Percentiles rank a stretch among this genome's conserved stretches.
phyloP scores from a whole-genome alignment of 2,113 vertebrate species.

The Neoarius graeffei region DNA sequence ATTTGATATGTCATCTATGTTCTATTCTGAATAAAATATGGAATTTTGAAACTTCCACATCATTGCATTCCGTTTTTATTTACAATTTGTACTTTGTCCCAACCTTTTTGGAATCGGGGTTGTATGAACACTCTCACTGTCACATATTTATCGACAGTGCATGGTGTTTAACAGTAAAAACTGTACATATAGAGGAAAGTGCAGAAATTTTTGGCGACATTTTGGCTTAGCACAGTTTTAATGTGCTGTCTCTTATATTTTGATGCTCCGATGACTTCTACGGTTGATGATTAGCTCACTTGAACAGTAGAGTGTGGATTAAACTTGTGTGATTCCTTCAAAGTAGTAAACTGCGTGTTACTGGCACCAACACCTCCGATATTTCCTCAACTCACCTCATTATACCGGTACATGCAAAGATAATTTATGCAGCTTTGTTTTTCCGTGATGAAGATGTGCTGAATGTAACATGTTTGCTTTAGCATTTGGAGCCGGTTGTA shows the following conservation, averaged over 20 bases:
- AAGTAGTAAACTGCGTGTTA: neutral
- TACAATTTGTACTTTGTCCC: no score
- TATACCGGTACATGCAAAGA: slow-evolving; percentile 5
- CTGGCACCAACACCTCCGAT: neutral
- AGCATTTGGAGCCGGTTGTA: slow-evolving; percentile 23
- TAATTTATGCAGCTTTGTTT: slow-evolving; percentile 24
- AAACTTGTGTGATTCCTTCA: slow-evolving; percentile 1
- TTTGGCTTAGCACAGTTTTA: neutral
- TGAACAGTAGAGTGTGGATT: neutral
- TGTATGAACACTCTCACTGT: neutral
- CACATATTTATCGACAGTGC: neutral
- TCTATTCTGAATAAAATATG: no score
- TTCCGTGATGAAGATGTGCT: slow-evolving; percentile 10
- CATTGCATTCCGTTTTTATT: no score
- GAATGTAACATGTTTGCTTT: slow-evolving; percentile 26
- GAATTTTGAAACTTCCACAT: no score
- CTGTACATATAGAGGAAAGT: neutral
- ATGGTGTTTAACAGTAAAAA: neutral
- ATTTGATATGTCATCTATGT: no score
- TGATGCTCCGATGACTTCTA: neutral
- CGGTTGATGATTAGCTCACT: neutral
- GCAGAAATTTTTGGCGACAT: neutral
- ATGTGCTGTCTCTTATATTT: neutral
- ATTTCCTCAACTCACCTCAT: slow-evolving; percentile 15
- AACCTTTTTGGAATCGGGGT: no score